Evolutionary conservation across 2,797 vertebrate genomes (phyloP).

Genomic region (Brachyalestes nurse): DNA sequence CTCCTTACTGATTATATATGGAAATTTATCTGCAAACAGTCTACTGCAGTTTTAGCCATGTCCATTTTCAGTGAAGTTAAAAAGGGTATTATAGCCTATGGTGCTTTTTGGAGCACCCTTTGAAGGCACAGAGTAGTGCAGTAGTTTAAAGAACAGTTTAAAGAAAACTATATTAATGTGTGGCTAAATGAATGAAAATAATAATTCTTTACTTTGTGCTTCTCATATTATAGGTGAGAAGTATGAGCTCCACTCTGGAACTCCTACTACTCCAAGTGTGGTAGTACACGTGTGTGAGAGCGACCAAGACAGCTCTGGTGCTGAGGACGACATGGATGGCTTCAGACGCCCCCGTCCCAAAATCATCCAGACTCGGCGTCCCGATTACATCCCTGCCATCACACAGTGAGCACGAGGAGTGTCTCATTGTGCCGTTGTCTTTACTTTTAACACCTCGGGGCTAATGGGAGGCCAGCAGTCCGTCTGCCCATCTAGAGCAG

Average conservation of each 20-base stretch:
- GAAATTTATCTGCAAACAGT: too few relatives aligned
- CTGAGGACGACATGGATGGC: constrained; percentile 75
- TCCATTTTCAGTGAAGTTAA: too few relatives aligned
- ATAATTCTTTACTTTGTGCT: background rate
- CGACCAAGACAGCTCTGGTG: constrained; percentile 78
- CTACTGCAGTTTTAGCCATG: background rate
- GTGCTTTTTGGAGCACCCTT: too few relatives aligned
- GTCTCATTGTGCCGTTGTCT: constrained; percentile 36
- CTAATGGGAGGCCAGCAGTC: constrained; percentile 41
- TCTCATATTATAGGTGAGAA: constrained; percentile 81
- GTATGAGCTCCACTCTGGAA: constrained; percentile 93
- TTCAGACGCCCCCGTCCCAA: constrained; percentile 81
- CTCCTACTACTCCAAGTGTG: constrained; percentile 93
- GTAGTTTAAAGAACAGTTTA: too few relatives aligned
- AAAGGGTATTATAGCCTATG: too few relatives aligned
- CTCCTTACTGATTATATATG: too few relatives aligned
- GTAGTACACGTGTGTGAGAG: constrained; percentile 94
- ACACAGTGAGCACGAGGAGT: constrained; percentile 79
- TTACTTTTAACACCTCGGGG: constrained; percentile 50
- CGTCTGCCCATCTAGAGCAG: constrained; percentile 53
- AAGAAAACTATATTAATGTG: too few relatives aligned
- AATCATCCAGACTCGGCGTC: constrained; percentile 92
- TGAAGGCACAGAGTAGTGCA: too few relatives aligned
- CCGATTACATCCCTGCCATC: constrained; percentile 81
- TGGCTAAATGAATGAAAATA: background rate